phyloP scores from a whole-genome alignment of 2,888 invertebrate genomes.

The Allolobophora icterica region DNA sequence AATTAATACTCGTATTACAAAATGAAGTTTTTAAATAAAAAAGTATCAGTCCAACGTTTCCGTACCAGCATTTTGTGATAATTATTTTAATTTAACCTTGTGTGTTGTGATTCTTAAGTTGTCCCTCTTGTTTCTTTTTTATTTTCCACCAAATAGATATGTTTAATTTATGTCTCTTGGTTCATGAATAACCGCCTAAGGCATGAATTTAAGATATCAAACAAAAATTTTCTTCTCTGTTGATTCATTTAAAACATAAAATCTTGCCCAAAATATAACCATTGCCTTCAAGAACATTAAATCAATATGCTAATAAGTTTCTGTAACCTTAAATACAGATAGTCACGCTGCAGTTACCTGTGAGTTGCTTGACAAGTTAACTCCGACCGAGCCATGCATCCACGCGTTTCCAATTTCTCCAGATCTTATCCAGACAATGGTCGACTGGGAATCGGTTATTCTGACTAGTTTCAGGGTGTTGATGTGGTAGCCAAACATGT shows the following conservation, averaged over 20 bases:
- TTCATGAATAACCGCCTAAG: not conserved
- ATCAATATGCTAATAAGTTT: not conserved
- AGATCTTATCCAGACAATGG: constrained; percentile 4
- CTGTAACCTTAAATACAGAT: not conserved
- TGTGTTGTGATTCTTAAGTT: no score
- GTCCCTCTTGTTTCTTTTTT: no score
- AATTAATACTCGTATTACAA: not conserved
- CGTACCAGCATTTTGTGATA: not conserved
- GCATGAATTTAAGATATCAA: no score
- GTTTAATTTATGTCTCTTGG: not conserved
- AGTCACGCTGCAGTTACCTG: not conserved
- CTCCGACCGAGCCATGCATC: not conserved
- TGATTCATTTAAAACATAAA: no score
- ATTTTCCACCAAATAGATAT: no score
- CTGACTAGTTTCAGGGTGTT: constrained; percentile 54
- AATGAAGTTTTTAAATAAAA: not conserved
- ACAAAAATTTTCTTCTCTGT: no score
- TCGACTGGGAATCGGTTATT: constrained; percentile 4
- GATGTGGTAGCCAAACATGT: constrained; percentile 57
- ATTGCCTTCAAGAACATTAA: no score
- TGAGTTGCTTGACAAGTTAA: constrained; percentile 5
- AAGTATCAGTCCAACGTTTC: not conserved
- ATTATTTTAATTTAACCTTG: no score
- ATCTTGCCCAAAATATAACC: not conserved
- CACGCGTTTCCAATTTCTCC: constrained; percentile 14